Base-by-base conservation (phyloP, 2,888 invertebrate species). In the Schizotus pectinicornis region DNA sequence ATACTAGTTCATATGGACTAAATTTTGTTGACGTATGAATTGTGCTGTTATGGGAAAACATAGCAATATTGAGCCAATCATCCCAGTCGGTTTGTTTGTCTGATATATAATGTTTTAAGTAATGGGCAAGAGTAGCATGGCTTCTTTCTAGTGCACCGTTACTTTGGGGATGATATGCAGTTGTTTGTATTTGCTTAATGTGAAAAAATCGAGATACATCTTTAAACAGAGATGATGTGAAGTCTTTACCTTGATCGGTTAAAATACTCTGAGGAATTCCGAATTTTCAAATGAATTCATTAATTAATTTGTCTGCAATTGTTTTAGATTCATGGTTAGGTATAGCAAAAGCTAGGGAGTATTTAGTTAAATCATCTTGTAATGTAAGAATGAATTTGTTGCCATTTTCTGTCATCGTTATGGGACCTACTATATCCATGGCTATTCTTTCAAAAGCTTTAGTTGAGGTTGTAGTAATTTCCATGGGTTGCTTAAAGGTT, bases 351-450 rank as follows among this genome's bases (percentile, higher is more conserved):
- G 75, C 74, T 56, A 67, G 63, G 7, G 70, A 69, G 58, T 64
- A 77, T 69, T 77, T 76, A 0, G 75, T 72, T n/a, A 74, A 52
- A 56, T 76, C 73, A 46, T 77, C 74, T 65, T 75, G 73, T 3
- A 74, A 14, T 0, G 76, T 76, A 8, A 78, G 45, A 22, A 77
- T 71, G 47, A 64, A 77, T 64, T 65, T 66, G 53, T 75, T 75
- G 9, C 70, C 72, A 6, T 58, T 39, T 54, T 68, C 62, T 0
- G 74, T 71, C 41, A 67, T 33, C 1, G 71, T 63, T 51, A 77
- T 50, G 1, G 74, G 75, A 7, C 73, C 74, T 33, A 76, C 74
- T 1, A 77, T 68, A 41, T 77, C 76, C 7, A 76, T 9, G 2
- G 67, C 59, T 6, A 74, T 53, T 61, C 62, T 61, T 60, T 74